phyloP scores from a whole-genome alignment of 2,888 invertebrate genomes.

The Ischnura elegans region DNA sequence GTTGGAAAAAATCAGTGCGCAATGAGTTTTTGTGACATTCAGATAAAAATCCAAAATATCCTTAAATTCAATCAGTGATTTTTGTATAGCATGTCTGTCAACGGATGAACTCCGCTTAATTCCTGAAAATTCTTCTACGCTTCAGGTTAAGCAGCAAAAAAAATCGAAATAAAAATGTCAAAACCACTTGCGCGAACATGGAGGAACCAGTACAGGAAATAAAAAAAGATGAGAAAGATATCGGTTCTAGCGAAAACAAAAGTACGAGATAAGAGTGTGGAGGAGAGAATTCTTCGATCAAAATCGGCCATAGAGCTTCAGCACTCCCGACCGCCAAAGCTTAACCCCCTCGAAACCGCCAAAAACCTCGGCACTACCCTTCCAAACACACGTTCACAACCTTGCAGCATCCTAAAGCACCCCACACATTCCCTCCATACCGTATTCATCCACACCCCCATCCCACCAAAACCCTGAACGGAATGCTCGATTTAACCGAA shows the following conservation, averaged over 20 bases:
- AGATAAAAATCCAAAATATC: too few species aligned
- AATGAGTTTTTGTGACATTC: too few species aligned
- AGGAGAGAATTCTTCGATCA: not conserved
- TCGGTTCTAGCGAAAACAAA: too few species aligned
- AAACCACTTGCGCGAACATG: too few species aligned
- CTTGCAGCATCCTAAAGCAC: not conserved
- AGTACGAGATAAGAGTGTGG: not conserved
- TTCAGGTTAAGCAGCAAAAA: too few species aligned
- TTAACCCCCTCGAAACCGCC: not conserved
- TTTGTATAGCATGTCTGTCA: too few species aligned
- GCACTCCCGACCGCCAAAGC: not conserved
- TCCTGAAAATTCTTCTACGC: not conserved
- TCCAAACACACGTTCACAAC: not conserved
- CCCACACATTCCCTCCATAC: not conserved
- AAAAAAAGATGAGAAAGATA: not conserved
- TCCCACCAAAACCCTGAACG: not conserved
- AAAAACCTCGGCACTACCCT: not conserved
- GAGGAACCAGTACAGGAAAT: conserved; percentile 9
- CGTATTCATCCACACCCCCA: not conserved
- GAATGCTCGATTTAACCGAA: conserved; percentile 63
- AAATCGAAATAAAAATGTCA: too few species aligned
- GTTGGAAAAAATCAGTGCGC: too few species aligned
- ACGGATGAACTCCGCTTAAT: too few species aligned
- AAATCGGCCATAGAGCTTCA: not conserved
- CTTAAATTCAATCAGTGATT: too few species aligned